Percentiles rank a stretch among this genome's conserved stretches.
phyloP scores from a whole-genome alignment of 2,797 vertebrate genomes.

The Podarcis lilfordi region DNA sequence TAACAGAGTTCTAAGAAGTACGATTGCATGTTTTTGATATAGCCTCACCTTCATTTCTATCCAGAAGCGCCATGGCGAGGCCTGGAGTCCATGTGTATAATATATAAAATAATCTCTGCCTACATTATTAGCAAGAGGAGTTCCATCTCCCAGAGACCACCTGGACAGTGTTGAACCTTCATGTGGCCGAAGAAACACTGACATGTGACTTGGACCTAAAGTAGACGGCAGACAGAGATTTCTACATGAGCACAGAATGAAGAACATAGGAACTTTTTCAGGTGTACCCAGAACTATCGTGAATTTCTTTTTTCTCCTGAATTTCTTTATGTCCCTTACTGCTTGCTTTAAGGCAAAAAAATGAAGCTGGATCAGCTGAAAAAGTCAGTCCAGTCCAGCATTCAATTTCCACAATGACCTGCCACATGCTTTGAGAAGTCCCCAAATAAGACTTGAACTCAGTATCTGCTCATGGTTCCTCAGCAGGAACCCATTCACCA shows the following conservation, averaged over 20 bases:
- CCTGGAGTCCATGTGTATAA: constrained; percentile 91
- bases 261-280: background rate
- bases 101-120: constrained; percentile 94
- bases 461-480: background rate
- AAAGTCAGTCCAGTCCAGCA: background rate
- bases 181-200: constrained; percentile 87
- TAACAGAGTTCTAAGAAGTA: background rate
- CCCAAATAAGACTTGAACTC: background rate
- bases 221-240: background rate
- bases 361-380: background rate
- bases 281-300: background rate
- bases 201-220: constrained; percentile 95
- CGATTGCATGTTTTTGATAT: background rate
- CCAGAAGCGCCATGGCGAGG: constrained; percentile 92
- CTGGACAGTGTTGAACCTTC: constrained; percentile 80
- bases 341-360: background rate
- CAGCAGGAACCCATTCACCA: background rate
- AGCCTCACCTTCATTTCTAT: constrained; percentile 77
- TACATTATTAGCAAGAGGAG: constrained; percentile 79
- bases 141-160: constrained; percentile 92
- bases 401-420: background rate
- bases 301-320: background rate
- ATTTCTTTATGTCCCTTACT: background rate
- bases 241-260: fast-evolving
- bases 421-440: background rate